Evolutionary conservation across 2,888 invertebrate species (phyloP).

Genomic region (Kryphioiulus occultus): DNA sequence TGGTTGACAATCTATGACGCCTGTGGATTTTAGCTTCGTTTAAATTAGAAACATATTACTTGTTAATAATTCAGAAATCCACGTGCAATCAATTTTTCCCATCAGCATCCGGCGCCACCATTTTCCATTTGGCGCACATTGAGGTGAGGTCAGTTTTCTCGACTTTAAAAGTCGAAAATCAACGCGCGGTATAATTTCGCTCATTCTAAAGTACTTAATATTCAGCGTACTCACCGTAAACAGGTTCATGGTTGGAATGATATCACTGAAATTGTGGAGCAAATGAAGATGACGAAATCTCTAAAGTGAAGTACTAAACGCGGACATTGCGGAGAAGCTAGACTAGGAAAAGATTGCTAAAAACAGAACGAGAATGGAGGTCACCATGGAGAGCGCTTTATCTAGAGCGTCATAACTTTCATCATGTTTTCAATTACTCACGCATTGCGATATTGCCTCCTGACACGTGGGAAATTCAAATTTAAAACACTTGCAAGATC

Average conservation of each 20-base stretch:
- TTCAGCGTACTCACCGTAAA: conserved; percentile 31
- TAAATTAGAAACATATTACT: background rate
- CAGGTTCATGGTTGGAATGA: conserved; percentile 28
- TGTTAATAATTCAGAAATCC: background rate
- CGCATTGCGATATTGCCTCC: background rate
- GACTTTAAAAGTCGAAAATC: background rate
- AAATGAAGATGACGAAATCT: background rate
- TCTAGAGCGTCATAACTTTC: background rate
- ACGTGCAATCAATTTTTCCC: background rate
- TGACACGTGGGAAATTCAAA: background rate
- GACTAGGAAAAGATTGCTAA: background rate
- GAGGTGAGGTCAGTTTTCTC: background rate
- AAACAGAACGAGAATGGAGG: background rate
- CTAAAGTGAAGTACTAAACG: background rate
- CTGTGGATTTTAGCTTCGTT: too few species aligned
- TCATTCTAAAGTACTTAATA: background rate
- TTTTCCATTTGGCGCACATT: background rate
- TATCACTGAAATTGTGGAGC: background rate
- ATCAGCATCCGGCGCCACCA: background rate
- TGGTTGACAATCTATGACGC: too few species aligned
- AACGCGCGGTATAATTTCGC: background rate
- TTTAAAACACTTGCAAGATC: background rate
- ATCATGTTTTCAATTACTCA: background rate
- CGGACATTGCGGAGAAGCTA: background rate
- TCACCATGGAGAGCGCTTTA: background rate